phyloP scores from a whole-genome alignment of 1,140 invertebrate species.

The Zaprionus africanus region DNA sequence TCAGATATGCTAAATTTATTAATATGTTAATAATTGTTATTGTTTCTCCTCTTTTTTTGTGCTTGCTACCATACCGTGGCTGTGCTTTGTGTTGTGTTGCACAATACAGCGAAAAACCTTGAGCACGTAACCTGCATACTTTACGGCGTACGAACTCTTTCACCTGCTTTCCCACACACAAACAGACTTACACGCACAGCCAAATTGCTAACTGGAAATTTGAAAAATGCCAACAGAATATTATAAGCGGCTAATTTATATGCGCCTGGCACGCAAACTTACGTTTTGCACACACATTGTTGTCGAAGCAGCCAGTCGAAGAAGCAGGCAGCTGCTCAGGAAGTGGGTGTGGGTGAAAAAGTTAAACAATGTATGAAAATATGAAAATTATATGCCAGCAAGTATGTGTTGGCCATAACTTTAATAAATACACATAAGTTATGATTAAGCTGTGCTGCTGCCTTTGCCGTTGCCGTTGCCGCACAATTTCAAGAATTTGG shows the following conservation, averaged over 20 bases:
- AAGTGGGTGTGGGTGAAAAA: conserved; percentile 27
- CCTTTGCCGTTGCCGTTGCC: background rate
- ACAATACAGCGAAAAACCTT: conserved; percentile 53
- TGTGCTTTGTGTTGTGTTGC: conserved; percentile 13
- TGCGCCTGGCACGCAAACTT: conserved; percentile 78
- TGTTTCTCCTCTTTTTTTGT: conserved; percentile 24
- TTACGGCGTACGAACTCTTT: conserved; percentile 81
- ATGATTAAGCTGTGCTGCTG: conserved; percentile 36
- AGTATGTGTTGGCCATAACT: conserved; percentile 79
- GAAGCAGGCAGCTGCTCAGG: background rate
- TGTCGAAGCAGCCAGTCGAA: conserved; percentile 44
- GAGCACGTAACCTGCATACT: conserved; percentile 77
- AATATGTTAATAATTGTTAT: conserved; percentile 82
- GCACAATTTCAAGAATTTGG: background rate
- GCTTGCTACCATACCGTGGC: conserved; percentile 23
- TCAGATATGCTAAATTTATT: conserved; percentile 83
- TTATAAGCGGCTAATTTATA: conserved; percentile 83
- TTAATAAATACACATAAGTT: conserved; percentile 64
- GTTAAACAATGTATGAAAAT: conserved; percentile 81
- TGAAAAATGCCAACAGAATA: conserved; percentile 82
- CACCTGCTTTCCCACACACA: conserved; percentile 46
- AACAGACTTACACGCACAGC: conserved; percentile 20
- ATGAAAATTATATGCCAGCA: conserved; percentile 79
- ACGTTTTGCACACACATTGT: conserved; percentile 82
- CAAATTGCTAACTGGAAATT: conserved; percentile 78